Evolutionary conservation across 2,797 vertebrate species (phyloP).

Genomic region (Rallus crepitans): DNA sequence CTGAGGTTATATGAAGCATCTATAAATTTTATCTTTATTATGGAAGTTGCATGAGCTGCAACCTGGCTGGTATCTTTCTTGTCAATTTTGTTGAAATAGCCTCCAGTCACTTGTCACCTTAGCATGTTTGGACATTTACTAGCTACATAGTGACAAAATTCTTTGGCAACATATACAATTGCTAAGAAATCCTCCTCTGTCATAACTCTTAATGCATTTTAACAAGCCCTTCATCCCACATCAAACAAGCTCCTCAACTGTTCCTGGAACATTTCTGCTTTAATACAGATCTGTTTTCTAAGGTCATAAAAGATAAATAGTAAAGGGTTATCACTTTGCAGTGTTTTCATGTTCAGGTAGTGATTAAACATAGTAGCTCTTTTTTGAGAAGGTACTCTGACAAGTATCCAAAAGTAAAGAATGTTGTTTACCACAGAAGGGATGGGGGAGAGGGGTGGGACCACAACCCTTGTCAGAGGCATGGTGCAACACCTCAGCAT

Average conservation of each 20-base stretch:
- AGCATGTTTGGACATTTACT: neutral
- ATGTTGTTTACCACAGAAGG: neutral
- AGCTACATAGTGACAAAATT: neutral
- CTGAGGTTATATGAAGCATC: neutral
- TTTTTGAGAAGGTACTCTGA: no score
- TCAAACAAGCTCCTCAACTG: neutral
- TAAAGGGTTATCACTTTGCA: neutral
- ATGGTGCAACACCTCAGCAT: neutral
- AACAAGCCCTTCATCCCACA: neutral
- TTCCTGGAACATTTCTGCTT: constrained; percentile 2
- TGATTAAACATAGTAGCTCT: neutral
- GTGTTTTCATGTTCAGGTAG: neutral
- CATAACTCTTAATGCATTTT: neutral
- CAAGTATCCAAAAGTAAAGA: neutral
- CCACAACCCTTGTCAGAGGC: neutral
- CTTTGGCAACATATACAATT: neutral
- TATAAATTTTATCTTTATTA: neutral
- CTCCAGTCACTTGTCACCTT: constrained; percentile 8
- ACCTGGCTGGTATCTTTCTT: neutral
- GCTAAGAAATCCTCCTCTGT: neutral
- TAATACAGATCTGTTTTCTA: constrained; percentile 15
- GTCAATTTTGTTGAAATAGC: neutral
- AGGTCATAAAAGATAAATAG: constrained; percentile 10
- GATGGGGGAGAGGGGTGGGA: neutral
- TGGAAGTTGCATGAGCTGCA: neutral